A percentile compares a stretch with the other conserved stretches of the same genome.
These are phyloP conservation scores for Acleris laterana DNA, from an alignment of 2,888 invertebrate genomes.

Conservation along the genomic window DNA sequence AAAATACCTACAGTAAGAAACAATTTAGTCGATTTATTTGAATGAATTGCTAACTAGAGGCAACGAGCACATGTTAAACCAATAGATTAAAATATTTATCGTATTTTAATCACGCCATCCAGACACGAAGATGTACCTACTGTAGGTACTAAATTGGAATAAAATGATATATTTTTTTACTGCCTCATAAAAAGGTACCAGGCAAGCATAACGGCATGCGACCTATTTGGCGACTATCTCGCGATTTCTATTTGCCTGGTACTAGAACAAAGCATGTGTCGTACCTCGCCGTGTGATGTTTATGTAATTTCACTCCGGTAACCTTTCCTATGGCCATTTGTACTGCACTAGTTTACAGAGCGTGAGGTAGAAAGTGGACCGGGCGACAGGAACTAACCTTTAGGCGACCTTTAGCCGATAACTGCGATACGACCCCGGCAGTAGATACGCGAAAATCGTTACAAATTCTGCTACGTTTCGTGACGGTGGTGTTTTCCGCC, in stretches of 20 bases:
- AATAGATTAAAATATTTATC: no score
- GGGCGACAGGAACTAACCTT: slow-evolving; percentile 77
- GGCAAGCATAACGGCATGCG: slow-evolving; percentile 12
- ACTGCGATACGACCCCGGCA: slow-evolving; percentile 66
- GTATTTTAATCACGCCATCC: no score
- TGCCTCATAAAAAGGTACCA: slow-evolving; percentile 8
- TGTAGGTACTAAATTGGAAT: not conserved
- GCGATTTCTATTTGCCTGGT: slow-evolving; percentile 30
- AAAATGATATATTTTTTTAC: not conserved
- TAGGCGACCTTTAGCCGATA: slow-evolving; percentile 73
- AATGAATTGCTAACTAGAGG: no score
- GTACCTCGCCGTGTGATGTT: slow-evolving; percentile 33
- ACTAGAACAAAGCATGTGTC: slow-evolving; percentile 36
- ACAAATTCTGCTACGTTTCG: slow-evolving; percentile 60
- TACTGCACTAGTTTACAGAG: slow-evolving; percentile 74
- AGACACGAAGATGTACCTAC: not conserved
- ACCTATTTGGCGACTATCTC: slow-evolving; percentile 22
- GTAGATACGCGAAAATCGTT: slow-evolving; percentile 65
- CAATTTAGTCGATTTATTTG: no score
- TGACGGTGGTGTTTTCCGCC: slow-evolving; percentile 33
- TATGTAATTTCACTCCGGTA: slow-evolving; percentile 40
- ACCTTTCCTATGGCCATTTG: slow-evolving; percentile 52
- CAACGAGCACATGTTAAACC: no score
- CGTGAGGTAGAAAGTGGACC: slow-evolving; percentile 70
- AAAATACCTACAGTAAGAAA: no score